A percentile compares a stretch with the other conserved stretches of the same genome.
phyloP scores from a whole-genome alignment of 2,797 vertebrate genomes.

The Sebastiscus albofasciatus region DNA sequence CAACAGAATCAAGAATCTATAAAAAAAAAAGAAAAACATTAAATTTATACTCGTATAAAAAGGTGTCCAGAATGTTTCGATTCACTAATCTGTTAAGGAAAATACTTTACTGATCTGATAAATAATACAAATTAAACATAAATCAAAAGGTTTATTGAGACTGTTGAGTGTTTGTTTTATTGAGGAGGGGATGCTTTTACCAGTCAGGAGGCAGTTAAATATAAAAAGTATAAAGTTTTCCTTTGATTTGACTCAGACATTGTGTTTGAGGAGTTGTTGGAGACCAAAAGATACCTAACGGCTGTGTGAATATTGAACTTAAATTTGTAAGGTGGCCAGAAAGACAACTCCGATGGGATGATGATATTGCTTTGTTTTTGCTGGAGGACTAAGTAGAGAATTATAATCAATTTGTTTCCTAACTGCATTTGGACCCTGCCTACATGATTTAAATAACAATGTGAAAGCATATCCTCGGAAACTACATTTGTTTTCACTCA shows the following conservation, averaged over 20 bases:
- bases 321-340: not conserved
- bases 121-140: not conserved
- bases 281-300: not conserved
- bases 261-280: not conserved
- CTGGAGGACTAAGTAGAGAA: not conserved
- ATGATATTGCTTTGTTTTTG: not conserved
- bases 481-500: not conserved
- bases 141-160: not conserved
- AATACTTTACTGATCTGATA: not conserved
- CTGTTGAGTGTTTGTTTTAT: not conserved
- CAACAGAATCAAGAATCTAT: no score
- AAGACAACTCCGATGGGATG: not conserved
- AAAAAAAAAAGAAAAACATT: not conserved
- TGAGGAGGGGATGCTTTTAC: not conserved
- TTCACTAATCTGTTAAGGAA: not conserved
- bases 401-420: constrained; percentile 7
- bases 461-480: not conserved
- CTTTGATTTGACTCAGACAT: not conserved
- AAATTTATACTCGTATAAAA: not conserved
- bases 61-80: not conserved
- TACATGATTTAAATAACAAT: not conserved
- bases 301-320: not conserved
- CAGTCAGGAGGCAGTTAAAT: not conserved
- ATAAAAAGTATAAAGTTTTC: not conserved
- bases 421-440: not conserved